Base-by-base conservation (phyloP, 2,113 vertebrate genomes). In the Neogale vison region DNA sequence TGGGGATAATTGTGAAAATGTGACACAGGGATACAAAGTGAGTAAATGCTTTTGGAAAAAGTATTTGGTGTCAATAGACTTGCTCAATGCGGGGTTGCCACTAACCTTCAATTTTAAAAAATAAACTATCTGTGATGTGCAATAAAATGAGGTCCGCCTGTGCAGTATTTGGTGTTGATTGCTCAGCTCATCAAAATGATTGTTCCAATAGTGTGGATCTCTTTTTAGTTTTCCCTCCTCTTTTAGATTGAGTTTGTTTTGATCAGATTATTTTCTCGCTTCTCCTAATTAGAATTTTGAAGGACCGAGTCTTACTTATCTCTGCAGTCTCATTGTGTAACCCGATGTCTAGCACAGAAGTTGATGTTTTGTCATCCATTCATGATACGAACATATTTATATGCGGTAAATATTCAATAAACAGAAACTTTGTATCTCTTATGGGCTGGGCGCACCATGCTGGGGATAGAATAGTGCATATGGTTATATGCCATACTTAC, bases 231-330 rank as follows among this genome's bases (percentile, higher is more conserved):
- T 93, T 72, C 31, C 13, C 4, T 77, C 87, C 21, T 61, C 26
- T 36, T 82, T 82, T 57, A 63, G 23, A 76, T 59, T 80, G 45
- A 90, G n/a, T 81, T 76, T 82, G 31, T 77, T 96, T 94, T 84
- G 29, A 81, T 52, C 34, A 69, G 50, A 61, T 42, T 88, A n/a
- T 72, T 5, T 89, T 77, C 74, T 95, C 42, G 23, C 20, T 94
- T 93, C n/a, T 79, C 39, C 71, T 93, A 29, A 74, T 89, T 92
- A 80, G 88, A 77, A 79, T 95, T 77, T 7, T 55, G 31, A 89
- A 82, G 69, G 31, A 72, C 29, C 17, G 29, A 42, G 1, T 86
- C n/a, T 86, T 61, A 42, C 10, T 88, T 24, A 29, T 47, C 1
- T 92, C 26, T 69, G 12, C 20, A 83, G 7, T 69, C 29, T 87